phyloP scores from a whole-genome alignment of 2,888 invertebrate species.

The Cryptus viduatorius region DNA sequence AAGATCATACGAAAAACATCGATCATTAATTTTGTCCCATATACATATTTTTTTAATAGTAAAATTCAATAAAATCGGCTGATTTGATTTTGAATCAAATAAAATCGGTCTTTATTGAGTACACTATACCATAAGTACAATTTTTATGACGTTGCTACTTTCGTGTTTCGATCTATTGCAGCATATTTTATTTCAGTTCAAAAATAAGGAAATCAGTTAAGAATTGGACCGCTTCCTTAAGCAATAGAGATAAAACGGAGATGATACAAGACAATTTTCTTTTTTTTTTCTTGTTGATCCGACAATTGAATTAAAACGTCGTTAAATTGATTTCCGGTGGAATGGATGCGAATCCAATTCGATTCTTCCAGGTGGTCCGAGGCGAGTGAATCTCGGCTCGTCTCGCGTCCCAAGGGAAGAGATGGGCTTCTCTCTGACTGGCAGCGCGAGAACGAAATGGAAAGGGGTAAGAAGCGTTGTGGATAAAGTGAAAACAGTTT shows the following conservation, averaged over 20 bases:
- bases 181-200: no score
- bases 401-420: slow-evolving; percentile 37
- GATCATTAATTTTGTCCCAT: no score
- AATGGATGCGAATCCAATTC: slow-evolving; percentile 25
- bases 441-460: slow-evolving; percentile 31
- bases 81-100: no score
- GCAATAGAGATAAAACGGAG: neutral
- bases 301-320: slow-evolving; percentile 7
- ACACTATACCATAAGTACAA: no score
- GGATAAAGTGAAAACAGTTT: slow-evolving; percentile 80
- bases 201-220: no score
- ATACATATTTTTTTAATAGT: no score
- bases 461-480: slow-evolving; percentile 64
- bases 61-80: no score
- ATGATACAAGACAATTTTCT: neutral
- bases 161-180: no score
- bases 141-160: no score
- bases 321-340: neutral
- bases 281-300: neutral
- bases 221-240: neutral
- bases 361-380: slow-evolving; percentile 64
- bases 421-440: slow-evolving; percentile 1
- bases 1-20: neutral
- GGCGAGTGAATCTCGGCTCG: slow-evolving; percentile 43
- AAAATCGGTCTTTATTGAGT: no score